Base-by-base conservation (phyloP, 2,113 vertebrate species). In the Narcine bancroftii region DNA sequence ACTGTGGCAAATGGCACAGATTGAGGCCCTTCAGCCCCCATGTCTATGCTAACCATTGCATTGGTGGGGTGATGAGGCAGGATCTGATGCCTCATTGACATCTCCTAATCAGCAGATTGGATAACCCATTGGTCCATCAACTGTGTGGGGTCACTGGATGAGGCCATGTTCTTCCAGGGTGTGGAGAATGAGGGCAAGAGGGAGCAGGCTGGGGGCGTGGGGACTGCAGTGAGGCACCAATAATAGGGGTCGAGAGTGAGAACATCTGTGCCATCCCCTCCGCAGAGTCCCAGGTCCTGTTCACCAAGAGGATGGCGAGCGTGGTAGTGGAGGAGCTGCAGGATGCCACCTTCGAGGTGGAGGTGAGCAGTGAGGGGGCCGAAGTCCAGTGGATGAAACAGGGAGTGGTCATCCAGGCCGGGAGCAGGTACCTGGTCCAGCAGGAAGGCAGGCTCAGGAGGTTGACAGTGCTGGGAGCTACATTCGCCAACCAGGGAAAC, bases 341-440 rank as follows among this genome's bases (percentile, higher is more conserved):
- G 42, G 97, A 99, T 0, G 96, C 93, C 1, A 96, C 94, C 63
- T 95, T 99, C 1, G 96, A 98, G 93, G 98, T 97, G 93, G 97
- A 97, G 94, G 97, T 98, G 71, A 97, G 96, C 94, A 93, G 95
- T 0, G 96, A 97, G 87, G 95, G 94, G 0, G 96, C 95, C 0
- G 97, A 98, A n/a, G 96, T 99, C 79, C 97, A 96, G 94, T 99
- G 98, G 98, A 94, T 99, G 95, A 97, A 97, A 93, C 98, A 98
- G n/a, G 97, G 97, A 0, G 92, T 98, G 26, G 95, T 98, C 92
- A 96, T 99, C 92, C 97, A 97, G 93, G 95, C 94, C 0, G 93
- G 96, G 15, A 92, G 95, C 92, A 98, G 96, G 94, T 96, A 97
- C 92, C 95, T 95, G 45, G 92, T 96, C 92, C 95, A 94, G 92